phyloP scores from a whole-genome alignment of 2,113 vertebrate species.

The Aviceda subcristata region DNA sequence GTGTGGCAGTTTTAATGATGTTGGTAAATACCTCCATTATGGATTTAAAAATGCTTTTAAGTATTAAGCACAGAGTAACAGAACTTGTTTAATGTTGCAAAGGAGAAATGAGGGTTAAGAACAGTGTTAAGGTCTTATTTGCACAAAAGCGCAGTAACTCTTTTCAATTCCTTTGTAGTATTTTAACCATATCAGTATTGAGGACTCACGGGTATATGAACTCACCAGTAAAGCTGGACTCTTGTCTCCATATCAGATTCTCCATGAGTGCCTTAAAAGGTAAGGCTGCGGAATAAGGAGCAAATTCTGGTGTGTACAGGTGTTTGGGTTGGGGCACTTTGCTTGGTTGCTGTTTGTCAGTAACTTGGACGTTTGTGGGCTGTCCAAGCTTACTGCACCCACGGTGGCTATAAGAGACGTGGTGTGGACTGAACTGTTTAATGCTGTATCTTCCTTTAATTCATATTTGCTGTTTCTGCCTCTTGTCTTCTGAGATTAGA shows the following conservation, averaged over 20 bases:
- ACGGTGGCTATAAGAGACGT: rapidly evolving
- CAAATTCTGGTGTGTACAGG: rapidly evolving
- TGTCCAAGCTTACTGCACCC: background rate
- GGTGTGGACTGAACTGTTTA: background rate
- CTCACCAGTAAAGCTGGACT: constrained; percentile 99
- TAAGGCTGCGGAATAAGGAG: constrained; percentile 13
- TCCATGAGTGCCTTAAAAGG: constrained; percentile 99
- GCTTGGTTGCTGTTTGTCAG: background rate
- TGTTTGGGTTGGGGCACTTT: background rate
- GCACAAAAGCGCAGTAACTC: background rate
- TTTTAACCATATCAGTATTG: constrained; percentile 99
- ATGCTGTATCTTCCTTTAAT: background rate
- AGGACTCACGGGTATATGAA: constrained; percentile 97
- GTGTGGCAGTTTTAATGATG: background rate
- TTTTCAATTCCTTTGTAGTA: constrained; percentile 79
- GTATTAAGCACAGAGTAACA: background rate
- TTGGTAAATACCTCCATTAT: background rate
- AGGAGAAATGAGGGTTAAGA: background rate
- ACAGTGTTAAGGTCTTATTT: background rate
- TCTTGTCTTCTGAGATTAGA: background rate
- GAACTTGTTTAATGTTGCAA: background rate
- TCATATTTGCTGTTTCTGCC: background rate
- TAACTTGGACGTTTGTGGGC: background rate
- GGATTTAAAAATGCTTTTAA: background rate
- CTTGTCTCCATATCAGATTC: constrained; percentile 99